phyloP scores from a whole-genome alignment of 2,888 invertebrate genomes.

The Margaritifera margaritifera region DNA sequence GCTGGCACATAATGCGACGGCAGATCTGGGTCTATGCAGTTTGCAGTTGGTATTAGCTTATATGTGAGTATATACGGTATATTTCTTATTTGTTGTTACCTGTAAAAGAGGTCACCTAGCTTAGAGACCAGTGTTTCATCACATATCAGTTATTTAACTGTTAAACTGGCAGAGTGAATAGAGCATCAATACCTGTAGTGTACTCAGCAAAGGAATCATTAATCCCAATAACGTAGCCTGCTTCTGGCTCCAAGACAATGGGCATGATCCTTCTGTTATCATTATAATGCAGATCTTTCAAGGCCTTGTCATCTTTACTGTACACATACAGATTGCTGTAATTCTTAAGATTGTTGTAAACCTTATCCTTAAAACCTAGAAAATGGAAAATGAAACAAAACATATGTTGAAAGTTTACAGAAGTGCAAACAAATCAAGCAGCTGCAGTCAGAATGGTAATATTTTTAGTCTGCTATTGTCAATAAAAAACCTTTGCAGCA shows the following conservation, averaged over 20 bases:
- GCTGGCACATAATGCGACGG: too few relatives aligned
- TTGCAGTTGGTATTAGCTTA: too few relatives aligned
- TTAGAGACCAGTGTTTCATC: too few relatives aligned
- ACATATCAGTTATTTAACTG: too few relatives aligned
- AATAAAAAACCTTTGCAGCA: too few relatives aligned
- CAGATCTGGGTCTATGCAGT: too few relatives aligned
- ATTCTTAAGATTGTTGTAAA: slow-evolving; percentile 24
- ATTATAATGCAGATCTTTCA: slow-evolving; percentile 57
- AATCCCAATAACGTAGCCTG: slow-evolving; percentile 38
- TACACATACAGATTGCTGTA: slow-evolving; percentile 48
- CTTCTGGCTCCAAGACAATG: slow-evolving; percentile 58
- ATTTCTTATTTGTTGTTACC: too few relatives aligned
- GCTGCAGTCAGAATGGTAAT: too few relatives aligned
- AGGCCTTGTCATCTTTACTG: slow-evolving; percentile 47
- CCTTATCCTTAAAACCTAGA: slow-evolving; percentile 26
- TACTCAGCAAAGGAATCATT: slow-evolving; percentile 5
- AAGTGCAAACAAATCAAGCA: neutral
- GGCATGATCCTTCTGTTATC: slow-evolving; percentile 58
- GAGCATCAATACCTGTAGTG: neutral
- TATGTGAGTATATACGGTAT: too few relatives aligned
- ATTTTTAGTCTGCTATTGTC: too few relatives aligned
- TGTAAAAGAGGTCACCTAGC: too few relatives aligned
- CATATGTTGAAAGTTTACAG: neutral
- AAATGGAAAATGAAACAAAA: slow-evolving; percentile 6
- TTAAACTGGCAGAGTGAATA: too few relatives aligned